Base-by-base conservation (phyloP, 1,140 invertebrate genomes). In the Pseudomyrmex sp. region DNA sequence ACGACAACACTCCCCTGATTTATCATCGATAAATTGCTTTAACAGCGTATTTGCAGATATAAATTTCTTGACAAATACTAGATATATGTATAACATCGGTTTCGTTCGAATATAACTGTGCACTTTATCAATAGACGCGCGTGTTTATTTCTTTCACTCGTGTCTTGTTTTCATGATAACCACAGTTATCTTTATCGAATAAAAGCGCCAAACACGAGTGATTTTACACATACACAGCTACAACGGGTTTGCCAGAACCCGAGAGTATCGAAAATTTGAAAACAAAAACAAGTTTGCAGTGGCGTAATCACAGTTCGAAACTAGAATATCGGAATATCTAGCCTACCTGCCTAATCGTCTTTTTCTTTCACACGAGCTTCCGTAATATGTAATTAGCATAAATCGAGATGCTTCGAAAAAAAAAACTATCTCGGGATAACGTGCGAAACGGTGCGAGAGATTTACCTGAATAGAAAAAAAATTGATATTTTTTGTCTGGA, bases 51-150 rank as follows among this genome's bases (percentile, higher is more conserved):
- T 80, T 70, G 18, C 23, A 70, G 76, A 80, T 80, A 80, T 80
- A 59, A 80, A 80, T 72, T 72, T 72, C 76, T 80, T 12, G 56
- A 72, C 76, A 80, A 80, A 80, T 80, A 80, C 44, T 46, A 59
- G 76, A 80, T 80, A 72, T 35, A 35, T 35, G 35, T 35, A 35
- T 72, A 80, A 50, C 54, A 7, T 69, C 46, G 58, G 12, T 20
- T 50, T 20, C 46, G 44, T n/a, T 46, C 62, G 15, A 72, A 58
- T 59, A 79, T 20, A 70, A 18, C 7, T 13, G 10, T 72, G 3
- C 48, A 50, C n/a, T 80, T 72, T 59, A 50, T 72, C 66, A 18
- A 70, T 56, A 18, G 9, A 13, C 5, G 8, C 12, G 35, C 13
- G n/a, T 3, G 8, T n/a, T 80, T 20, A 58, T 59, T 69, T 72